These are phyloP conservation scores for Drosophila kikkawai DNA, from an alignment of 1,140 invertebrate species.

Conservation along the genomic window DNA sequence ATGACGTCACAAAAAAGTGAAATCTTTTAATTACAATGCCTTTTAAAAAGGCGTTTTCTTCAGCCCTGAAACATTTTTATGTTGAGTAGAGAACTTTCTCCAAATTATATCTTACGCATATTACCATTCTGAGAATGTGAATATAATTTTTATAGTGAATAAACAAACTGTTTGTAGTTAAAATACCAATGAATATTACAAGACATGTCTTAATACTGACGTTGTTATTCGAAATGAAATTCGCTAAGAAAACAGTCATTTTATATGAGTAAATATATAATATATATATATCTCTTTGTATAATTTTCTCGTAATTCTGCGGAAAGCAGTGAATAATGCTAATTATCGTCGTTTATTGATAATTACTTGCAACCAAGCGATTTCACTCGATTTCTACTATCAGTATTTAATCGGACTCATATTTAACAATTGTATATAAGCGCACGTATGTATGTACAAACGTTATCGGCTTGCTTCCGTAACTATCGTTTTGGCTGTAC, in stretches of 20 bases:
- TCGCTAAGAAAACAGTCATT: neutral
- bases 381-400: constrained; percentile 49
- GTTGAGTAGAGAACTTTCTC: neutral
- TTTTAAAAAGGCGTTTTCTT: constrained; percentile 8
- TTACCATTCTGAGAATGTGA: neutral
- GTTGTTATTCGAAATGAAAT: neutral
- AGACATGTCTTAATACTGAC: neutral
- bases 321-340: constrained; percentile 22
- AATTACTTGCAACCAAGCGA: constrained; percentile 25
- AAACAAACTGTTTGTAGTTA: neutral
- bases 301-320: neutral
- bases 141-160: neutral
- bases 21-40: constrained; percentile 52
- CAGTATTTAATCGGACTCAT: constrained; percentile 16
- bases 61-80: too few species aligned
- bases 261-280: neutral
- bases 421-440: neutral
- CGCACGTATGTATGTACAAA: neutral
- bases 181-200: neutral
- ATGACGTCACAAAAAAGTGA: constrained; percentile 72
- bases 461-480: constrained; percentile 3
- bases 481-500: neutral
- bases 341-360: constrained; percentile 43
- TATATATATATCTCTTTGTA: neutral
- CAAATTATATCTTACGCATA: neutral